A percentile compares a stretch with the other conserved stretches of the same genome.
Evolutionary conservation across 2,888 invertebrate genomes (phyloP).

Genomic region (Plusia festucae): DNA sequence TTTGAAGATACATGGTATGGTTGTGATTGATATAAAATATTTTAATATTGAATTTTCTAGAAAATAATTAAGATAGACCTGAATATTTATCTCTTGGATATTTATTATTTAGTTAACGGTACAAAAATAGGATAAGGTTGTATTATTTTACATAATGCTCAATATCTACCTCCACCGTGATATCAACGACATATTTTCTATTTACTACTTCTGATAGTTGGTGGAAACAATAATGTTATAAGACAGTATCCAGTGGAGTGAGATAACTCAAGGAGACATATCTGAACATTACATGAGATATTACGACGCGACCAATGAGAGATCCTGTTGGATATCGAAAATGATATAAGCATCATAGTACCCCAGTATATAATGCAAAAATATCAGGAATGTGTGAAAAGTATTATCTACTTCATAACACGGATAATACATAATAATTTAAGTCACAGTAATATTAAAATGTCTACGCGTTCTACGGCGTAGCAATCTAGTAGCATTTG

Average conservation of each 20-base stretch:
- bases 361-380: background rate
- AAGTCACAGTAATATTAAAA: background rate
- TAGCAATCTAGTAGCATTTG: conserved; percentile 3
- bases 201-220: background rate
- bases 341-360: background rate
- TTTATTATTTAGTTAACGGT: too few relatives aligned
- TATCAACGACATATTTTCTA: background rate
- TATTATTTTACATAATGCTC: too few relatives aligned
- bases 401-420: too few relatives aligned
- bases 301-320: background rate
- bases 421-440: background rate
- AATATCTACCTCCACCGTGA: too few relatives aligned
- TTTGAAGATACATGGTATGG: background rate
- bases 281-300: conserved; percentile 12
- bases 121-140: too few relatives aligned
- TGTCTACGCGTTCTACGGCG: background rate
- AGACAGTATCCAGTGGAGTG: conserved; percentile 16
- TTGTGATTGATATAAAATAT: too few relatives aligned
- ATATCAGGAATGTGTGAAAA: background rate
- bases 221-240: conserved; percentile 13
- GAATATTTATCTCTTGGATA: too few relatives aligned
- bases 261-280: conserved; percentile 33
- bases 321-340: background rate
- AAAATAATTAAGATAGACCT: too few relatives aligned
- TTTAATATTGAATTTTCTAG: too few relatives aligned